Evolutionary conservation across 2,797 vertebrate genomes (phyloP), one percentile per base, ranked within the genome.

Genomic region (Sphenodon punctatus): DNA sequence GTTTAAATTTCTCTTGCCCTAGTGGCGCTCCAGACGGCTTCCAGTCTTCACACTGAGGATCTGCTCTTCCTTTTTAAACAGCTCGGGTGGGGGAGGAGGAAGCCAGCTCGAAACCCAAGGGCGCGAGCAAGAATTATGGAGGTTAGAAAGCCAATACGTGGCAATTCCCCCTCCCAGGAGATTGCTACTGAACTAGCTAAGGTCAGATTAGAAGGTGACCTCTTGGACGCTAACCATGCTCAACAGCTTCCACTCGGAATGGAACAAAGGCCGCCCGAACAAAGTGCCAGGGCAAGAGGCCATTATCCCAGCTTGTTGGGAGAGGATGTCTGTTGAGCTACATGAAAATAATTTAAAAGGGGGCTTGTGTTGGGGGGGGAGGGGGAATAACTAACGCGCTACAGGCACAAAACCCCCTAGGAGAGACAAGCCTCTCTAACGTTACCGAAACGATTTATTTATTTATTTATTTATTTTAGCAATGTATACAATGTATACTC

Each of bases 71-170:
- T 58, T n/a, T 61, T 27, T n/a, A 42, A 43, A 45, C 6, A 7
- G 7, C 10, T 10, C 12, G 43, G 15, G 51, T 13, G 15, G 41
- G 38, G 34, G 25, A n/a, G 13, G 42, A 56, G 46, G 42, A 20
- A 16, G 10, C 41, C n/a, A 19, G 7, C 32, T 19, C 14, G 45
- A 42, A 46, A 36, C 27, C 34, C 42, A n/a, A 46, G 30, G 79
- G 84, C 25, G 43, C 11, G 77, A 93, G 86, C 80, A 86, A 91
- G 90, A 87, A 71, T 90, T 78, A 88, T 84, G 65, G 88, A 80
- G 85, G 90, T 86, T 59, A 81, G 75, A 81, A 85, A 88, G 84
- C 83, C 3, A 80, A 75, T 27, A 5, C 36, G 51, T 73, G 80
- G 88, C 87, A 71, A 82, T 88, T 80, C 86, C 86, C 88, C n/a